phyloP scores from a whole-genome alignment of 2,888 invertebrate species.

The Lasioglossum figueresi region DNA sequence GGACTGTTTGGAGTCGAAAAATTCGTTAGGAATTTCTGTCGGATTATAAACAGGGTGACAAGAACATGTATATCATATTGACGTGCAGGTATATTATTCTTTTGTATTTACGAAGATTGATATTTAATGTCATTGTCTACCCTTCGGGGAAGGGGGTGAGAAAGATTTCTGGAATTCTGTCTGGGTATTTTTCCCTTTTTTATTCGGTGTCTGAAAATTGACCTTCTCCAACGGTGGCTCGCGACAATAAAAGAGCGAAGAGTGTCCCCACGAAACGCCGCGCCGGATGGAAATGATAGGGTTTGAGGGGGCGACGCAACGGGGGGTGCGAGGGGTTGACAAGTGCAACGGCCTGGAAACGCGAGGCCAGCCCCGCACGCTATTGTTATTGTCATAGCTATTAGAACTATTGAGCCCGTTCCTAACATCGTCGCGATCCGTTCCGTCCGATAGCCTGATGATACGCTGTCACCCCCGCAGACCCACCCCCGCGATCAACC shows the following conservation, averaged over 20 bases:
- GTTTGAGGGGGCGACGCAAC: constrained; percentile 29
- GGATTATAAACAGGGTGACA: not conserved
- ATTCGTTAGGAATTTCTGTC: not conserved
- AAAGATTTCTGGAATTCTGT: not conserved
- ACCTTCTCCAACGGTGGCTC: not conserved
- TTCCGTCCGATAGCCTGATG: constrained; percentile 62
- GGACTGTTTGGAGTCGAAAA: constrained; percentile 11
- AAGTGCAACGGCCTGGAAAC: constrained; percentile 73
- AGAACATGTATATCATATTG: too few species aligned
- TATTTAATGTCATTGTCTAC: not conserved
- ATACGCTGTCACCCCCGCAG: constrained; percentile 33
- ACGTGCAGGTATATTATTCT: not conserved
- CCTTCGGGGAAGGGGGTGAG: not conserved
- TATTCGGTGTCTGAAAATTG: constrained; percentile 1
- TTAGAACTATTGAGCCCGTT: constrained; percentile 79
- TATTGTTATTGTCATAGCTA: constrained; percentile 79
- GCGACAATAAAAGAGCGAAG: not conserved
- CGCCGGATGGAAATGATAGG: constrained; percentile 61
- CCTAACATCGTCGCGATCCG: constrained; percentile 67
- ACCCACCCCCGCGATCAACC: not conserved
- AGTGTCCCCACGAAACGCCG: constrained; percentile 38
- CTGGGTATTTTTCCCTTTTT: not conserved
- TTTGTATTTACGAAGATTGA: not conserved
- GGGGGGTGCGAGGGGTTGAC: constrained; percentile 15
- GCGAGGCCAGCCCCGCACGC: constrained; percentile 66